Evolutionary conservation across 2,113 vertebrate genomes (phyloP).

Genomic region (Poeciliopsis retropinna): DNA sequence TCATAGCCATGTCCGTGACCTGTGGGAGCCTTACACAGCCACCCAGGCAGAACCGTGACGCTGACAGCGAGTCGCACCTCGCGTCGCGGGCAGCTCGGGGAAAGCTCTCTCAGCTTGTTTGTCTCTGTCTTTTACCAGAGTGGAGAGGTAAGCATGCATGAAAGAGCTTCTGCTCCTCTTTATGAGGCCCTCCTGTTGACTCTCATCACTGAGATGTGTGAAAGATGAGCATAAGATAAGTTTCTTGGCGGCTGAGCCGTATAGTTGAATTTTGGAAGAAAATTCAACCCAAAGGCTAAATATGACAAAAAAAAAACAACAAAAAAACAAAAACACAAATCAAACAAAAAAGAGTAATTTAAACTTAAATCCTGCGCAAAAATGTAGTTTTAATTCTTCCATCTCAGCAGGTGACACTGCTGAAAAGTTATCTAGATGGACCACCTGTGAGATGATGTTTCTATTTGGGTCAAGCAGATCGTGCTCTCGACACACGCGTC

Average conservation of each 20-base stretch:
- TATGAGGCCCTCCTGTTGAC: conserved; percentile 4
- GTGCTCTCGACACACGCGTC: conserved; percentile 53
- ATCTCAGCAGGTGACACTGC: conserved; percentile 7
- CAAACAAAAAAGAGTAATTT: not conserved
- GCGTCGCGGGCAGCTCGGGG: conserved; percentile 26
- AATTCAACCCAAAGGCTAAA: not conserved
- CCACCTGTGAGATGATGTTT: conserved; percentile 59
- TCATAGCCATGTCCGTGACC: conserved; percentile 76
- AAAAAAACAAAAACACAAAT: not conserved
- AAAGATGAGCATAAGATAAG: not conserved
- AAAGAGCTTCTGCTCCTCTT: conserved; percentile 27
- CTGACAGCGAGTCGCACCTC: conserved; percentile 75
- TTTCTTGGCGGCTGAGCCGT: not conserved
- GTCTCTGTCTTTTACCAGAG: conserved; percentile 44
- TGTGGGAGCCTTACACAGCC: conserved; percentile 67
- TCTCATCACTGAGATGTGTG: conserved; percentile 1
- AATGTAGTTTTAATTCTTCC: not conserved
- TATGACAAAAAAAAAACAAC: not conserved
- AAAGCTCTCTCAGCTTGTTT: conserved; percentile 49
- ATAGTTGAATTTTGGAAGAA: not conserved
- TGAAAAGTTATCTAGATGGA: conserved; percentile 36
- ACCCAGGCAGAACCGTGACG: conserved; percentile 74
- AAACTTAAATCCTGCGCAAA: not conserved
- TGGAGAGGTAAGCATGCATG: conserved; percentile 35
- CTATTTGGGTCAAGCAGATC: conserved; percentile 39